Evolutionary conservation across 2,888 invertebrate species (phyloP).

Genomic region (Lasioglossum calceatum): DNA sequence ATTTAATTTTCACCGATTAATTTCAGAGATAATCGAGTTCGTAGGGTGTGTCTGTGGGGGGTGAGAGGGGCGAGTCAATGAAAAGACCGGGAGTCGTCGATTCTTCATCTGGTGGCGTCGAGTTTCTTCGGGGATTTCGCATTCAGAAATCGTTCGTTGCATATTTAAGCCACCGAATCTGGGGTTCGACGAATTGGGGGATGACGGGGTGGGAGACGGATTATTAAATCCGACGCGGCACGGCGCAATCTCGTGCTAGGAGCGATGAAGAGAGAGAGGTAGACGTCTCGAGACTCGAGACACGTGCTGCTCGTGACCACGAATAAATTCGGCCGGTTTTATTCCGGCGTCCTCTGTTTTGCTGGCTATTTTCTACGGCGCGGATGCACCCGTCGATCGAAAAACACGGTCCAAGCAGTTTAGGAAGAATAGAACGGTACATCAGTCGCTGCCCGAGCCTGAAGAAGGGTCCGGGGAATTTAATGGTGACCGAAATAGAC

Average conservation of each 20-base stretch:
- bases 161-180: constrained; percentile 73
- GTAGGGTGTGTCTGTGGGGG: not conserved
- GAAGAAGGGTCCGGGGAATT: not conserved
- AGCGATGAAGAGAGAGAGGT: not conserved
- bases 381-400: not conserved
- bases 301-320: constrained; percentile 70
- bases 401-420: constrained; percentile 11
- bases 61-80: not conserved
- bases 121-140: constrained; percentile 67
- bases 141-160: constrained; percentile 77
- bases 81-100: not conserved
- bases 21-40: constrained; percentile 55
- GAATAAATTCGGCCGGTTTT: constrained; percentile 73
- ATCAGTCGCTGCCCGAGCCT: not conserved
- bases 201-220: constrained; percentile 34
- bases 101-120: constrained; percentile 26
- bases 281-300: constrained; percentile 44
- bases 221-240: constrained; percentile 74
- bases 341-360: not conserved
- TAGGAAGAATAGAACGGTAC: constrained; percentile 15
- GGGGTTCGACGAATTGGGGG: constrained; percentile 8
- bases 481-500: constrained; percentile 8
- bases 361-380: constrained; percentile 27
- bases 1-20: constrained; percentile 70
- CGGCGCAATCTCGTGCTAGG: not conserved